Percentiles rank a stretch among this genome's conserved stretches.
Conservation (phyloP, 1,140 invertebrate genomes). For the Cylas formicarius region DNA sequence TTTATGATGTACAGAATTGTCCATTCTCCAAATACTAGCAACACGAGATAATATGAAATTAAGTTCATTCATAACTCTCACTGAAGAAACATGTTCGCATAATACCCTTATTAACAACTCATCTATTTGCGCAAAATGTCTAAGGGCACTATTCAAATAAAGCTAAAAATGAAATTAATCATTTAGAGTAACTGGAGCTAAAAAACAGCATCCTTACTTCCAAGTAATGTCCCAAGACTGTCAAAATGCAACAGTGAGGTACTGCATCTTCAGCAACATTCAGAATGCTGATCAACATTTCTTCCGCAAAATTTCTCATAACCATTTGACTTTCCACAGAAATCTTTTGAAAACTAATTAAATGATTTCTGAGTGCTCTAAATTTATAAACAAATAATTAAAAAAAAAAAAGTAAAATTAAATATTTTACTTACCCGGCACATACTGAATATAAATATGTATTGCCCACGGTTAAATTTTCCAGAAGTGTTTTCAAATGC, state of each 20-base stretch:
- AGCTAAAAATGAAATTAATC: too few relatives aligned
- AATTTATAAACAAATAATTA: neutral
- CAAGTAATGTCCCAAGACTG: too few relatives aligned
- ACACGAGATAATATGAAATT: too few relatives aligned
- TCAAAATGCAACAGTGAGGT: slow-evolving; percentile 8
- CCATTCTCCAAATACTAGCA: too few relatives aligned
- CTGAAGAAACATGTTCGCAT: too few relatives aligned
- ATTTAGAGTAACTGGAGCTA: too few relatives aligned
- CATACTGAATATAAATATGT: slow-evolving; percentile 8
- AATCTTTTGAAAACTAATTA: slow-evolving; percentile 1
- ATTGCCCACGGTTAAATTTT: slow-evolving; percentile 1
- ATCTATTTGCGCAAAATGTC: too few relatives aligned
- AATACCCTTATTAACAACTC: too few relatives aligned
- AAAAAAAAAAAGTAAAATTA: neutral
- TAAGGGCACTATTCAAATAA: too few relatives aligned
- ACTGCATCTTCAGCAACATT: slow-evolving; percentile 6
- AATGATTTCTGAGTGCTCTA: slow-evolving; percentile 11
- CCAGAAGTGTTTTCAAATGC: slow-evolving; percentile 13
- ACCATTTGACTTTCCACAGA: slow-evolving; percentile 6
- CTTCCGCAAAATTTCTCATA: neutral
- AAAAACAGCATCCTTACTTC: too few relatives aligned
- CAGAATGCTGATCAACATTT: slow-evolving; percentile 1
- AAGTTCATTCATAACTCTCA: too few relatives aligned
- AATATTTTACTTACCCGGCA: slow-evolving; percentile 10
- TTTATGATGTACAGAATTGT: too few relatives aligned